Evolutionary conservation across 2,113 vertebrate genomes (phyloP).

Genomic region (Urocolius indicus): DNA sequence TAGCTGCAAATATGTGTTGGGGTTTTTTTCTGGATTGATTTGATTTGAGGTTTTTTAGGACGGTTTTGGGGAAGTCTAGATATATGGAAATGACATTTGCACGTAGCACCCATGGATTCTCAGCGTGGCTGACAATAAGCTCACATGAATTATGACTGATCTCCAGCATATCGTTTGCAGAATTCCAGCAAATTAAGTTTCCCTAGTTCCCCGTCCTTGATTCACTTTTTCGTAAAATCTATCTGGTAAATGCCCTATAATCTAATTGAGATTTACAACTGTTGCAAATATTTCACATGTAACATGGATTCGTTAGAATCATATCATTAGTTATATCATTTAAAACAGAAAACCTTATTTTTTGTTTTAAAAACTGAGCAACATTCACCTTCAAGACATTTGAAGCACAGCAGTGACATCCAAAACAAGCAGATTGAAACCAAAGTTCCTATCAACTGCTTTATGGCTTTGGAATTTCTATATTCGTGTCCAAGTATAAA

Average conservation of each 20-base stretch:
- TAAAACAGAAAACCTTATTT: constrained; percentile 17
- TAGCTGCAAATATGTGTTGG: background rate
- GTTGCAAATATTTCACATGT: constrained; percentile 55
- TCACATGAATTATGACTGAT: background rate
- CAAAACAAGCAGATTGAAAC: background rate
- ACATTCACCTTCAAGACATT: background rate
- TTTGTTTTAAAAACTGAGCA: constrained; percentile 19
- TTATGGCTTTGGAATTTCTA: background rate
- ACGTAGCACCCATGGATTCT: background rate
- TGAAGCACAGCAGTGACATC: constrained; percentile 2
- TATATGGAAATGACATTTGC: background rate
- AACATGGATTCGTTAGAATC: constrained; percentile 22
- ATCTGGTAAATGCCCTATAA: background rate
- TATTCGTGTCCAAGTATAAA: background rate
- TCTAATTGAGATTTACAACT: constrained; percentile 21
- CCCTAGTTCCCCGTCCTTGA: background rate
- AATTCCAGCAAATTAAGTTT: background rate
- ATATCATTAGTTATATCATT: background rate
- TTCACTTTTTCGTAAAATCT: background rate
- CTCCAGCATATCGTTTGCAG: background rate
- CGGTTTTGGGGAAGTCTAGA: background rate
- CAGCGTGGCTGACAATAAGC: background rate
- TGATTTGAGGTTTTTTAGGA: background rate
- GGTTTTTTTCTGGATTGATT: too few relatives aligned
- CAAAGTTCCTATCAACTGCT: background rate